These are phyloP conservation scores for Meteorus colon DNA, from an alignment of 2,888 invertebrate species.

Conservation along the genomic window DNA sequence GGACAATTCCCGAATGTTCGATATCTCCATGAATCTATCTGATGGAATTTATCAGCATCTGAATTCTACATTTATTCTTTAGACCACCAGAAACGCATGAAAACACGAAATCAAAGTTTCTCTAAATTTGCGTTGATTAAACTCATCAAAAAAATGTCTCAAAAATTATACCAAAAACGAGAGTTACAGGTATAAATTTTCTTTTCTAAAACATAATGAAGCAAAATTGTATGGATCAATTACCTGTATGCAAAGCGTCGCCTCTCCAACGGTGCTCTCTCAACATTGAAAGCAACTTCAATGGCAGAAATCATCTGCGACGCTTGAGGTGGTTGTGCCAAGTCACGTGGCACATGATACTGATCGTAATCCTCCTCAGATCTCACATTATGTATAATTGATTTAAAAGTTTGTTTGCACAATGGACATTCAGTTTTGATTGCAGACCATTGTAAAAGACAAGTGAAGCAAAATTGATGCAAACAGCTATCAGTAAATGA, in stretches of 20 bases:
- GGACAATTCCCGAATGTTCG: too few species aligned
- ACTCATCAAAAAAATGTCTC: too few species aligned
- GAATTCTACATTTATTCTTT: too few species aligned
- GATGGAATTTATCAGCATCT: too few species aligned
- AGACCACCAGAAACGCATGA: too few species aligned
- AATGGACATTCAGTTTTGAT: conserved; percentile 95
- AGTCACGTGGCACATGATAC: conserved; percentile 76
- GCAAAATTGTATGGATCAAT: neutral
- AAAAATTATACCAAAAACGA: neutral
- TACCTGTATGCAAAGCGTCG: conserved; percentile 56
- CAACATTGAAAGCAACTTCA: conserved; percentile 58
- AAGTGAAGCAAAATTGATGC: conserved; percentile 95
- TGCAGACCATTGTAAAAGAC: conserved; percentile 95
- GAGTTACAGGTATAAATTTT: too few species aligned
- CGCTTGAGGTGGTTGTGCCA: conserved; percentile 66
- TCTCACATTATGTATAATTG: conserved; percentile 93
- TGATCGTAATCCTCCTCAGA: conserved; percentile 92
- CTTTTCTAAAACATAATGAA: too few species aligned
- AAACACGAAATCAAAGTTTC: too few species aligned
- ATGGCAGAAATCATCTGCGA: conserved; percentile 45
- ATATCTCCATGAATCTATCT: too few species aligned
- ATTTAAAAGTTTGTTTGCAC: conserved; percentile 93
- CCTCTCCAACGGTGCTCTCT: conserved; percentile 52
- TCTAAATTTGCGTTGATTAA: too few species aligned
- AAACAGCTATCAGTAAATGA: conserved; percentile 94